These are phyloP conservation scores for Amphimallon solstitiale DNA, from an alignment of 2,888 invertebrate species.

Conservation along the genomic window DNA sequence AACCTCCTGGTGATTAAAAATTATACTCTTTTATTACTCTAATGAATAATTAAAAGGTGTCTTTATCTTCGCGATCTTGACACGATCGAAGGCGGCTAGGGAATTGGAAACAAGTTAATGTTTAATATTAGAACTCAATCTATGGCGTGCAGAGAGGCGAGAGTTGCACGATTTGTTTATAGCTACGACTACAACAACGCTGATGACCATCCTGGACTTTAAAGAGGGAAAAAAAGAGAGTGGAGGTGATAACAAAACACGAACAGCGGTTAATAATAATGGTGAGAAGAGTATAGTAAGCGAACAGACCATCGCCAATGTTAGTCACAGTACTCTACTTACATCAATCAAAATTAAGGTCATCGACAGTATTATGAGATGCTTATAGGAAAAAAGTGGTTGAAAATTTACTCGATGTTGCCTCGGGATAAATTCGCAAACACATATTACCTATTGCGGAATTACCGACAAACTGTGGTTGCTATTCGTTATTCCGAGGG, in stretches of 20 bases:
- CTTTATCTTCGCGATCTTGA: slow-evolving; percentile 22
- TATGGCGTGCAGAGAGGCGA: slow-evolving; percentile 3
- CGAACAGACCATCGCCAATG: slow-evolving; percentile 13
- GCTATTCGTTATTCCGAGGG: slow-evolving; percentile 3
- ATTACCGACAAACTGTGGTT: neutral
- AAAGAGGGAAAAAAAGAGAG: neutral
- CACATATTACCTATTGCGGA: neutral
- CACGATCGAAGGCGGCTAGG: slow-evolving; percentile 10
- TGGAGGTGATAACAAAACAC: slow-evolving; percentile 23
- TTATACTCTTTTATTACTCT: slow-evolving; percentile 18
- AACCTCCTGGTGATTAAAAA: slow-evolving; percentile 15
- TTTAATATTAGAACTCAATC: neutral
- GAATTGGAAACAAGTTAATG: slow-evolving; percentile 1
- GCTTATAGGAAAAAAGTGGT: slow-evolving; percentile 37
- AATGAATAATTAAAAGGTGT: slow-evolving; percentile 21
- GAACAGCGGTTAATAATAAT: slow-evolving; percentile 15
- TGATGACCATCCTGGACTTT: neutral
- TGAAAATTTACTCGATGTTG: slow-evolving; percentile 10
- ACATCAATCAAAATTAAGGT: slow-evolving; percentile 55
- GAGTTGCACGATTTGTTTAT: slow-evolving; percentile 11
- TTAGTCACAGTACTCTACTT: slow-evolving; percentile 47
- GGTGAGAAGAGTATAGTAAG: slow-evolving; percentile 16
- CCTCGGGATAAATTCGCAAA: neutral
- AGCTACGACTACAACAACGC: no score
- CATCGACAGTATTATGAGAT: slow-evolving; percentile 47